phyloP scores from a whole-genome alignment of 2,888 invertebrate genomes.

The Urechis unicinctus region DNA sequence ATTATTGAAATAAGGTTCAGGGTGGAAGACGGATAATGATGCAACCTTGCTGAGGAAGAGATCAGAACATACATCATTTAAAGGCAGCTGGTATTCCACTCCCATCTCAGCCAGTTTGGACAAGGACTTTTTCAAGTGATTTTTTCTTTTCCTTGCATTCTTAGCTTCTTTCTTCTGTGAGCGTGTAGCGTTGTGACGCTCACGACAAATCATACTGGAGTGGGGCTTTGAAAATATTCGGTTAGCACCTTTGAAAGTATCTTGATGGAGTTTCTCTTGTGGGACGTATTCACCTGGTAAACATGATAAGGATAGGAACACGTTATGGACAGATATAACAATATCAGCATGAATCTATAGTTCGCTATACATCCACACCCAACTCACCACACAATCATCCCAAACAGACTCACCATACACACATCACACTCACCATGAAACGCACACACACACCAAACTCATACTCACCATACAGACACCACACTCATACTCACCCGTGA shows the following conservation, averaged over 20 bases:
- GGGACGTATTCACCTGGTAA: constrained; percentile 12
- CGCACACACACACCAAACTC: background rate
- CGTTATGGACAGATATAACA: too few species aligned
- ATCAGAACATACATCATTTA: too few species aligned
- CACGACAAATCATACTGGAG: constrained; percentile 4
- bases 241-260: constrained; percentile 14
- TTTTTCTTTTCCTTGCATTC: background rate
- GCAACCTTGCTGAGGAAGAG: too few species aligned
- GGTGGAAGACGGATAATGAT: too few species aligned
- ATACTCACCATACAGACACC: too few species aligned
- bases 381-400: too few species aligned
- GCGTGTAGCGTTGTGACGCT: constrained; percentile 14
- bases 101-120: constrained; percentile 14
- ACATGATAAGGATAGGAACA: background rate
- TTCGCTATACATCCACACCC: too few species aligned
- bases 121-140: constrained; percentile 7
- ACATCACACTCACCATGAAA: background rate
- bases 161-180: background rate
- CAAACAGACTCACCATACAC: too few species aligned
- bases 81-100: constrained; percentile 13
- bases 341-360: too few species aligned
- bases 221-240: constrained; percentile 5
- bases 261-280: constrained; percentile 13
- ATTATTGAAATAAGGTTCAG: too few species aligned
- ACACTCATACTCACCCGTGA: too few species aligned